phyloP scores from a whole-genome alignment of 2,113 vertebrate genomes.

The Sarotherodon lohbergeri region DNA sequence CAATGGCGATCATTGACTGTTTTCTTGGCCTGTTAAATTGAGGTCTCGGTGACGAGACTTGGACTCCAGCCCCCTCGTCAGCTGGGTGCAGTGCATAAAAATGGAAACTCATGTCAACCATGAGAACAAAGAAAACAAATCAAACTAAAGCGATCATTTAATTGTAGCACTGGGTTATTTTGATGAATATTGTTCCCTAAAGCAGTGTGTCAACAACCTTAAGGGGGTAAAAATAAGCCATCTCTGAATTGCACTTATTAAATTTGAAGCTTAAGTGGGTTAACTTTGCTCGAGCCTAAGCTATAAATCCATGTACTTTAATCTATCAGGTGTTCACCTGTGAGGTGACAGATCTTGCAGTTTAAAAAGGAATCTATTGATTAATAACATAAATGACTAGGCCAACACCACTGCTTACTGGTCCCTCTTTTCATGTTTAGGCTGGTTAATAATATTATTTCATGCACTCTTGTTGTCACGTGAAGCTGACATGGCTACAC shows the following conservation, averaged over 20 bases:
- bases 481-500: not conserved
- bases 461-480: not conserved
- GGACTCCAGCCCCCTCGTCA: not conserved
- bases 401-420: accelerated
- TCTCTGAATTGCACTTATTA: not conserved
- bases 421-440: not conserved
- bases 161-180: not conserved
- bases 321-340: not conserved
- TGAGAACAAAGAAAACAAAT: not conserved
- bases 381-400: accelerated
- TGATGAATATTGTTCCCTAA: accelerated
- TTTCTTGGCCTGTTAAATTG: accelerated
- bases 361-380: not conserved
- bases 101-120: not conserved
- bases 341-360: accelerated
- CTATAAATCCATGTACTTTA: not conserved
- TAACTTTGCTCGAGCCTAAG: not conserved
- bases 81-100: not conserved
- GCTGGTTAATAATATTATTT: not conserved
- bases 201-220: accelerated
- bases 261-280: not conserved
- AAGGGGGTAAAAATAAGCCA: not conserved
- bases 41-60: accelerated
- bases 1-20: accelerated
- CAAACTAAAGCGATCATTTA: accelerated